Conservation (phyloP, 2,888 invertebrate genomes). For the Epinotia bilunana region DNA sequence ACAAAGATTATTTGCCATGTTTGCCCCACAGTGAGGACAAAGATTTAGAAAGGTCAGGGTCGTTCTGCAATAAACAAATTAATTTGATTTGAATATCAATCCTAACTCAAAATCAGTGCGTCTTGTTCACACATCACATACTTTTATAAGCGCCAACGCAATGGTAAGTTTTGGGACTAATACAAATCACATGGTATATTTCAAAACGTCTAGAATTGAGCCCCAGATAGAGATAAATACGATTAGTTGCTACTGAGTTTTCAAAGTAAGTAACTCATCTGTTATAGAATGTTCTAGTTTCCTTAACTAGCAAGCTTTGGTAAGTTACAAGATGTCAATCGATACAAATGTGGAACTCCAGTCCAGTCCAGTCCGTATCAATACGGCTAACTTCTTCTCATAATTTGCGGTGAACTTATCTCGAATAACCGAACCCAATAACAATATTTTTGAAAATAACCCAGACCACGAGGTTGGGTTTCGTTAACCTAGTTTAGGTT, state of each 20-base stretch:
- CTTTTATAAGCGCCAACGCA: no score
- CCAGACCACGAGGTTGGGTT: not conserved
- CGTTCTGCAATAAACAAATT: no score
- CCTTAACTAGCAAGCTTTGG: slow-evolving; percentile 2
- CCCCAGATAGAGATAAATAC: no score
- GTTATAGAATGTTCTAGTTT: not conserved
- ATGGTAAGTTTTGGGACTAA: no score
- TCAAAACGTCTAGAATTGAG: no score
- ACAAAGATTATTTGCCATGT: not conserved
- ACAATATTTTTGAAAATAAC: not conserved
- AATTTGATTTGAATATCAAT: not conserved
- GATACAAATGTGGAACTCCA: not conserved
- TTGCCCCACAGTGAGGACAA: not conserved
- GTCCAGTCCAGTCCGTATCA: not conserved
- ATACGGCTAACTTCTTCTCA: not conserved
- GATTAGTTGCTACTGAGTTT: not conserved
- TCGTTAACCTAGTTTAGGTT: not conserved
- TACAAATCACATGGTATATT: no score
- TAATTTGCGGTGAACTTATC: not conserved
- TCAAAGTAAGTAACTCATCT: not conserved
- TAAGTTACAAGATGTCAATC: not conserved
- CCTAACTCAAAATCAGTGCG: no score
- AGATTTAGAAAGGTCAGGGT: not conserved
- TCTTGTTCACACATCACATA: no score
- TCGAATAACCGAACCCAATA: not conserved